A percentile compares a stretch with the other conserved stretches of the same genome.
These are phyloP conservation scores for Tribolium castaneum DNA, from an alignment of 1,140 invertebrate genomes.

Conservation along the genomic window DNA sequence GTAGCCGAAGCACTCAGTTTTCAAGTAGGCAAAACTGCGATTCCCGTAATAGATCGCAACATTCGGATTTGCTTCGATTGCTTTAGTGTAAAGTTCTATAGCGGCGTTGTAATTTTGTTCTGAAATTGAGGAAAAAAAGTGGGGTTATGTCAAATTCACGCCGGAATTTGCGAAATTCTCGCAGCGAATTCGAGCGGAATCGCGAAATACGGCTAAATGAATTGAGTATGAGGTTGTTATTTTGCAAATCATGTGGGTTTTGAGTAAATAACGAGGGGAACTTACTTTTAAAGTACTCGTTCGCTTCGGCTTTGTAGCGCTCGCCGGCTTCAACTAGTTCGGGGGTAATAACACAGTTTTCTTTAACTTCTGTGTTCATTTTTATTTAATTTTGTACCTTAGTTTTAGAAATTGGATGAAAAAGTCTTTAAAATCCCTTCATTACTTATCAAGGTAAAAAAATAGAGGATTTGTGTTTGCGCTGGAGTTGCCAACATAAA, in stretches of 20 bases:
- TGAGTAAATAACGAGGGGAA: slow-evolving; percentile 36
- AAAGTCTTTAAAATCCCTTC: slow-evolving; percentile 33
- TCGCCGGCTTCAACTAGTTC: slow-evolving; percentile 73
- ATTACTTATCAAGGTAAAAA: slow-evolving; percentile 39
- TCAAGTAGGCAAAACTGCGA: slow-evolving; percentile 94
- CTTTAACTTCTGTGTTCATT: slow-evolving; percentile 49
- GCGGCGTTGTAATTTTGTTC: slow-evolving; percentile 91
- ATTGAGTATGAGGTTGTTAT: neutral
- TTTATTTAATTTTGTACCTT: slow-evolving; percentile 37
- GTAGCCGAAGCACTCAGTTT: slow-evolving; percentile 93
- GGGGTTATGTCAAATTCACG: slow-evolving; percentile 41
- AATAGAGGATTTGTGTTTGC: slow-evolving; percentile 14
- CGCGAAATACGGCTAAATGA: neutral
- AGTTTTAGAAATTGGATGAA: slow-evolving; percentile 35
- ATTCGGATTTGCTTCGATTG: slow-evolving; percentile 87
- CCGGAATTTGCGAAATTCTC: neutral
- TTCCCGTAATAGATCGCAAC: slow-evolving; percentile 92
- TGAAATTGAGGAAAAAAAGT: slow-evolving; percentile 65
- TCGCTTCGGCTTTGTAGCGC: slow-evolving; percentile 84
- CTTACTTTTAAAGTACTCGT: slow-evolving; percentile 88
- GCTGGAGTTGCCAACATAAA: neutral
- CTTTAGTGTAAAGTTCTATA: slow-evolving; percentile 90
- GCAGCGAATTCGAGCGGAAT: neutral
- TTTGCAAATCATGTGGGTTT: slow-evolving; percentile 34
- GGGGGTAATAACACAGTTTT: slow-evolving; percentile 44